Base-by-base conservation (phyloP, 1,140 invertebrate species). In the Lepidurus arcticus region DNA sequence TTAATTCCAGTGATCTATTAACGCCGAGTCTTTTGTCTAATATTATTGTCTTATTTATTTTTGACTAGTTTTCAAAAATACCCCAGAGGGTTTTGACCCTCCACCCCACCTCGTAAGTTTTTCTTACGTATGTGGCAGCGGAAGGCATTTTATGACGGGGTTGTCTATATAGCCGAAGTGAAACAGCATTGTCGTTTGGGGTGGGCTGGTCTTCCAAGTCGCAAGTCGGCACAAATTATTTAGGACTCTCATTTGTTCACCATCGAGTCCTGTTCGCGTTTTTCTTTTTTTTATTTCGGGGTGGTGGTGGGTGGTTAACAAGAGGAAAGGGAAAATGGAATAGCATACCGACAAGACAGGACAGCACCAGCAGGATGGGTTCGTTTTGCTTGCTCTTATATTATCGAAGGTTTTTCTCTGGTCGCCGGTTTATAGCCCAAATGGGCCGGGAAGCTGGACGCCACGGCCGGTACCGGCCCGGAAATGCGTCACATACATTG, bases 181-280 rank as follows among this genome's bases (percentile, higher is more conserved):
- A 34, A 34, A 34, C 34, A 34, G 34, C 34, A 34, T 34, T 34
- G 34, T 34, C 34, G 4, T 34, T 34, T 34, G 34, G 34, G 34
- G 34, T 34, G 34, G 34, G 34, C 34, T 3, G 34, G 34, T 34
- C 34, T 34, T 34, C 34, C 34, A 34, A 34, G 34, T 34, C 34
- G 34, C 16, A 65, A 65, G 53, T 65, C 53, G 53, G 53, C 53
- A 65, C 53, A 65, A 65, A 65, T 65, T 65, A 65, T 65, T 65
- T 65, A 65, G 53, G 53, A 65, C 53, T 65, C 53, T 65, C 53
- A 65, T 65, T 65, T 65, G 53, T 65, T 65, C 53, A 65, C 53
- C 53, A 65, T 65, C 53, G 53, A 65, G 21, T 65, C 34, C 53
- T 65, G 53, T 13, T 21, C 16, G 16, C 21, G 8, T 21, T 21